Base-by-base conservation (phyloP, 1,140 invertebrate species). In the Apis dorsata region DNA sequence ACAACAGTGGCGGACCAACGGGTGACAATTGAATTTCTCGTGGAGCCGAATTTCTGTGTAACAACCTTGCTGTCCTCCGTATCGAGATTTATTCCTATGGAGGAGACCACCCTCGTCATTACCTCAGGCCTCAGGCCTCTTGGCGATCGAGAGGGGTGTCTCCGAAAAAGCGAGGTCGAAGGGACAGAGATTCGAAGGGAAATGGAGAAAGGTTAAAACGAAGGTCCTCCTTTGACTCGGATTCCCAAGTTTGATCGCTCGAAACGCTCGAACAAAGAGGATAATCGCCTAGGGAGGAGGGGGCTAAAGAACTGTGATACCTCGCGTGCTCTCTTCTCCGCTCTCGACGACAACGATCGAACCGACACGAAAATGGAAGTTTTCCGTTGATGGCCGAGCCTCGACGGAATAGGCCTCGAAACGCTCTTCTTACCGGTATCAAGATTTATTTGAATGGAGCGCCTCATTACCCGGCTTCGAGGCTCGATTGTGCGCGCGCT, bases 361-460 rank as follows among this genome's bases (percentile, higher is more conserved):
- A 3, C 17, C 4, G 44, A 24, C 44, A 55, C 34, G 70, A 74
- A 65, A 81, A 72, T 70, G 80, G 89, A 90, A 90, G 88, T 90
- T 92, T 92, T 87, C 87, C 88, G 76, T 88, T 76, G 87, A 81
- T 69, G 65, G 71, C 70, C 62, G 83, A 84, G 85, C 89, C 79
- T 70, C 60, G 87, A 87, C 88, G 91, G 92, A 92, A 92, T 91
- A 88, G 88, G 79, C 87, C 79, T 88, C 85, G 86, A 92, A 92
- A 92, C 90, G 91, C 87, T 90, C 89, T 72, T 28, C 72, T 60
- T n/a, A 53, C 84, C 82, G 88, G 89, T 93, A 93, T 93, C 92
- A 92, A 93, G 93, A 93, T 93, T 93, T 93, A 94, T 93, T 92
- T 92, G 92, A 93, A 94, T 92, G 87, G 91, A 90, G 89, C 91